phyloP scores from a whole-genome alignment of 2,113 vertebrate genomes.

The Brachyhypopomus gauderio region DNA sequence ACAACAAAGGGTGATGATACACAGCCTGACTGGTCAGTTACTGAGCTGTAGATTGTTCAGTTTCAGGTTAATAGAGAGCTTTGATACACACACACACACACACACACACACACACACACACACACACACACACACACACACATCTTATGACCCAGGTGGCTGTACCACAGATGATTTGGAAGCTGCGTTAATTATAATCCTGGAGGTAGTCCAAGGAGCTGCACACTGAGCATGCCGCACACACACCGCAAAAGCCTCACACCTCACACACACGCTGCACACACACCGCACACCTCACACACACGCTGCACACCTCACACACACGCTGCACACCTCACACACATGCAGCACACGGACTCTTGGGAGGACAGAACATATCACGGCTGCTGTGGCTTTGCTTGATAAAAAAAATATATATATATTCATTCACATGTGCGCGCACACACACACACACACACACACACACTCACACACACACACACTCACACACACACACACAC shows the following conservation, averaged over 20 bases:
- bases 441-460: background rate
- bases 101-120: conserved; percentile 21
- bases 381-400: conserved; percentile 27
- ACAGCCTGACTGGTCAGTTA: background rate
- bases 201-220: conserved; percentile 55
- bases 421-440: background rate
- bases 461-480: background rate
- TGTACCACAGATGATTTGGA: conserved; percentile 51
- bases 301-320: too few relatives aligned
- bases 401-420: conserved; percentile 1
- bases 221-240: conserved; percentile 27
- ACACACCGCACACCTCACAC: background rate
- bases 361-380: conserved; percentile 33
- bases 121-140: conserved; percentile 15
- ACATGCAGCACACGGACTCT: conserved; percentile 8
- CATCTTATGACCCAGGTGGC: conserved; percentile 54
- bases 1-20: background rate
- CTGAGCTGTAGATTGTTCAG: background rate
- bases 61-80: background rate
- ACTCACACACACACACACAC: too few relatives aligned
- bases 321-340: background rate
- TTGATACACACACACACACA: background rate
- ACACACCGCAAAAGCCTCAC: background rate
- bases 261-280: background rate
- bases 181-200: conserved; percentile 58